Percentiles rank a stretch among this genome's conserved stretches.
Conservation (phyloP, 2,797 vertebrate genomes). For the Anisognathus igniventris region DNA sequence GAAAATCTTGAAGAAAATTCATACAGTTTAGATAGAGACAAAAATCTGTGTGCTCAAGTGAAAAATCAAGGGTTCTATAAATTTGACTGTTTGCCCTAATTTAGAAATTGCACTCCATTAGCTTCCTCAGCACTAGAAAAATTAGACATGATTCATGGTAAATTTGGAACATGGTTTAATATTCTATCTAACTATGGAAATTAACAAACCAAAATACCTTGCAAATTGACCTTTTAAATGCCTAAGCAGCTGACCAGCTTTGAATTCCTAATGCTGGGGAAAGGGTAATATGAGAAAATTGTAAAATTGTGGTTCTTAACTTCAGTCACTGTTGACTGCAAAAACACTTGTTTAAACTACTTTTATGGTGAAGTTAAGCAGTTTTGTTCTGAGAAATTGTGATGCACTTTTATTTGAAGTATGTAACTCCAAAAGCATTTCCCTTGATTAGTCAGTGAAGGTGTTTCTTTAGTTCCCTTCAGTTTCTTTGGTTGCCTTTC, state of each 20-base stretch:
- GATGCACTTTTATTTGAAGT: neutral
- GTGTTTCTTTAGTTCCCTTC: slow-evolving; percentile 13
- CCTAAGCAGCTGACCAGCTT: neutral
- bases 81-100: neutral
- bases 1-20: neutral
- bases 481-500: neutral
- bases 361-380: neutral
- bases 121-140: neutral
- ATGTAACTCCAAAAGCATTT: neutral
- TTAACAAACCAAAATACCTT: neutral
- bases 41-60: neutral
- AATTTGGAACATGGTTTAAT: neutral
- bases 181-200: neutral
- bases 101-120: neutral
- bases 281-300: neutral
- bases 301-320: neutral
- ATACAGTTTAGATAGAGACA: neutral
- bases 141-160: neutral
- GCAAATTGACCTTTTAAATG: neutral
- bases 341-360: neutral
- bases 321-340: neutral
- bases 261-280: neutral
- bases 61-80: neutral
- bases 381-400: neutral
- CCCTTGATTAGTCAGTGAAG: neutral